A percentile compares a stretch with the other conserved stretches of the same genome.
These are phyloP conservation scores for Apoderus coryli DNA, from an alignment of 2,888 invertebrate species.

Conservation along the genomic window DNA sequence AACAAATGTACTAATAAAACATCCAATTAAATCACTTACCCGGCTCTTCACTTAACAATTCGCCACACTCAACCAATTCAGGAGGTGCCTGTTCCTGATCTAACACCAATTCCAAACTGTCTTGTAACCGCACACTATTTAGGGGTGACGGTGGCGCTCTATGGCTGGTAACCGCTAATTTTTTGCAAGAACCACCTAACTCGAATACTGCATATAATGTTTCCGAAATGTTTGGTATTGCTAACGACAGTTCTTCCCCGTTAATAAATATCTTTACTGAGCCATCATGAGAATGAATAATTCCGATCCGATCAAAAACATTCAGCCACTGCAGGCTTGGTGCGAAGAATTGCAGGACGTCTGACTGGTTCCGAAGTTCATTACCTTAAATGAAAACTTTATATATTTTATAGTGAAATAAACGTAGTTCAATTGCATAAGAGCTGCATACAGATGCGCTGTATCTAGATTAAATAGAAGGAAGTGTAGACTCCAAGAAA, in stretches of 20 bases:
- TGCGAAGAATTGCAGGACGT: slow-evolving; percentile 49
- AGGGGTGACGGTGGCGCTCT: slow-evolving; percentile 39
- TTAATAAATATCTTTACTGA: slow-evolving; percentile 63
- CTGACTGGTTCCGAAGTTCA: slow-evolving; percentile 53
- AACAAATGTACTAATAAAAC: too few relatives aligned
- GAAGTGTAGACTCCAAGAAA: too few relatives aligned
- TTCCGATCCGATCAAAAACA: slow-evolving; percentile 61
- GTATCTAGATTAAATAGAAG: too few relatives aligned
- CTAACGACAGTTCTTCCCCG: slow-evolving; percentile 51
- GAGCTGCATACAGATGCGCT: too few relatives aligned
- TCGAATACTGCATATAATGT: slow-evolving; percentile 75
- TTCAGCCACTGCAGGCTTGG: slow-evolving; percentile 69
- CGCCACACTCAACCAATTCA: slow-evolving; percentile 16
- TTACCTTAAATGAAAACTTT: slow-evolving; percentile 36
- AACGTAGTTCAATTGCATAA: too few relatives aligned
- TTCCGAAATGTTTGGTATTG: slow-evolving; percentile 26
- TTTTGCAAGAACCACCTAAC: slow-evolving; percentile 62
- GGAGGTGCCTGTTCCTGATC: slow-evolving; percentile 30
- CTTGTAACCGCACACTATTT: slow-evolving; percentile 37
- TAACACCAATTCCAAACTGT: slow-evolving; percentile 44
- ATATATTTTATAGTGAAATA: slow-evolving; percentile 2
- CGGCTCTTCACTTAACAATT: too few relatives aligned
- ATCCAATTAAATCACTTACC: too few relatives aligned
- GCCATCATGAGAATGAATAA: slow-evolving; percentile 56
- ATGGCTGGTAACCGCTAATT: slow-evolving; percentile 57